These are phyloP conservation scores for Eupeodes luniger DNA, from an alignment of 2,888 invertebrate genomes.

Conservation along the genomic window DNA sequence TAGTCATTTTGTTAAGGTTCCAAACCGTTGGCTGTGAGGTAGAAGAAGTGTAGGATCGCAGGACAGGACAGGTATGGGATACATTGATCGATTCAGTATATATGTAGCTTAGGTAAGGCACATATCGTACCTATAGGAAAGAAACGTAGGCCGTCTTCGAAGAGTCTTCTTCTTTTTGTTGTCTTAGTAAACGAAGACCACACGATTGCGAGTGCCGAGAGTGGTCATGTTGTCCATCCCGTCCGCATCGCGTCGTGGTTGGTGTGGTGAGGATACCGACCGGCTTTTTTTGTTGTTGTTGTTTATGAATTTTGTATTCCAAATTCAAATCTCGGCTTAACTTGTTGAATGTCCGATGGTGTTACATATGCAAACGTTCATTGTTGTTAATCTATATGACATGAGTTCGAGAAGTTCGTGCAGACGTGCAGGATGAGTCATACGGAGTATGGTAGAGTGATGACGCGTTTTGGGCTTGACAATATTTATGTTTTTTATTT, in stretches of 20 bases:
- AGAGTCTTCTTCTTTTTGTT: slow-evolving; percentile 30
- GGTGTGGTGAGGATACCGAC: slow-evolving; percentile 65
- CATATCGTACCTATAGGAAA: background rate
- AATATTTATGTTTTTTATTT: slow-evolving; percentile 29
- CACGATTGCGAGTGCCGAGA: slow-evolving; percentile 37
- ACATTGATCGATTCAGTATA: background rate
- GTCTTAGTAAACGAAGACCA: slow-evolving; percentile 1
- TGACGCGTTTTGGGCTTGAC: slow-evolving; percentile 53
- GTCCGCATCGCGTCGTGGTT: slow-evolving; percentile 23
- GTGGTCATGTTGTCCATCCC: slow-evolving; percentile 61
- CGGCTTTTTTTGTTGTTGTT: slow-evolving; percentile 52
- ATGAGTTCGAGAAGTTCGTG: slow-evolving; percentile 53
- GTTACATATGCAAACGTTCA: slow-evolving; percentile 46
- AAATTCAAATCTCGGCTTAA: slow-evolving; percentile 19
- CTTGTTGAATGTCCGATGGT: slow-evolving; percentile 37
- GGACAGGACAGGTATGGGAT: slow-evolving; percentile 16
- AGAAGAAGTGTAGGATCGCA: slow-evolving; percentile 12
- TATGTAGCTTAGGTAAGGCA: too few species aligned
- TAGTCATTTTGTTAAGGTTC: slow-evolving; percentile 64
- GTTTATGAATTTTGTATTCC: background rate
- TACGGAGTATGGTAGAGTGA: slow-evolving; percentile 3
- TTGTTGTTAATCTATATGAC: slow-evolving; percentile 22
- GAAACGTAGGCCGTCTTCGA: slow-evolving; percentile 17
- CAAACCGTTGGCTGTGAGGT: slow-evolving; percentile 45
- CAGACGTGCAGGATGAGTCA: slow-evolving; percentile 70